Evolutionary conservation across 1,140 invertebrate genomes (phyloP), one percentile per base, ranked within the genome.

Genomic region (Apolygus lucorum): DNA sequence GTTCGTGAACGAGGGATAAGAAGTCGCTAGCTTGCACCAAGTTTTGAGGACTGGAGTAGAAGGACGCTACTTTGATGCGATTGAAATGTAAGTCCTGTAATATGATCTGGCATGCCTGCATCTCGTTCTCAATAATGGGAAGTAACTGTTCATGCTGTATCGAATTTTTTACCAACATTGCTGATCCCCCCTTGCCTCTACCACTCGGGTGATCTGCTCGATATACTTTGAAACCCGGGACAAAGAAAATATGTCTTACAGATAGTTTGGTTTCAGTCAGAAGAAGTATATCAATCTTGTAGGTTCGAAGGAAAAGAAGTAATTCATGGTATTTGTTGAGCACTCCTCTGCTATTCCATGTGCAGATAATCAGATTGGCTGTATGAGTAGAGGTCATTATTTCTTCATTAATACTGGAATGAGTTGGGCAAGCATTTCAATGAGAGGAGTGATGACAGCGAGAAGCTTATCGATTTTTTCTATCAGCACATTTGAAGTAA

Each of bases 31-130:
- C 8, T 62, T 14, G 24, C 4, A 25, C 14, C 22, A 8, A 22
- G 14, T 62, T 62, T 22, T 62, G 8, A 8, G 54, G 54, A 25
- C 8, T 22, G 54, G 54, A 62, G 54, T 62, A 62, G 54, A 62
- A 62, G 24, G 54, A 14, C 8, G 8, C 8, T 11, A 62, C 22
- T 14, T 22, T n/a, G 4, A n/a, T 8, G 14, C 8, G 4, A 14
- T 8, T 4, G 4, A n/a, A 11, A 22, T 62, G 8, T 62, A 22
- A 22, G 24, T 8, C 22, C 8, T 49, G 34, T 22, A 62, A 22
- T 62, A 8, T 14, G 4, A 62, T 62, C 22, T 25, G 14, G 54
- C 14, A 14, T 25, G 24, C 54, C 22, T 62, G 54, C 24, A 25
- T 25, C 22, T 62, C 54, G 24, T 14, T 62, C 24, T 62, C 54